A percentile compares a stretch with the other conserved stretches of the same genome.
phyloP scores from a whole-genome alignment of 2,797 vertebrate genomes.

The Octomys mimax region DNA sequence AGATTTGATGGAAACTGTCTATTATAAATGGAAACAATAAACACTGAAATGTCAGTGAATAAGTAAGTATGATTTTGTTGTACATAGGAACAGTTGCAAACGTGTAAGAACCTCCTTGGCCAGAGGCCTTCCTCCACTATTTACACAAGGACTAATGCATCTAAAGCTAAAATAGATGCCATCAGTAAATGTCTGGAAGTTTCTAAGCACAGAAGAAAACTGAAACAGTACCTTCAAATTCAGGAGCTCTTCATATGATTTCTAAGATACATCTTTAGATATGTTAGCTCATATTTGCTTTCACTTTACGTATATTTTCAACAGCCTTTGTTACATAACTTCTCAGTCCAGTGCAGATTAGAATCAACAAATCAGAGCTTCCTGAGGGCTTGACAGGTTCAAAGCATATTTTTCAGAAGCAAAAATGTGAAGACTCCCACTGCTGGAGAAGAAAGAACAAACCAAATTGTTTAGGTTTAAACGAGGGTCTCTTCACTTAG shows the following conservation, averaged over 20 bases:
- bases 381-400: constrained; percentile 7
- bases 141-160: background rate
- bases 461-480: background rate
- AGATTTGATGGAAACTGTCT: background rate
- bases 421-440: constrained; percentile 37
- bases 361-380: constrained; percentile 55
- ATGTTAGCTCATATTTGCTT: constrained; percentile 55
- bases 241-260: background rate
- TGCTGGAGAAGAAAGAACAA: background rate
- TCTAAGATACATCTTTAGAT: constrained; percentile 58
- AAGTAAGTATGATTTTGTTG: background rate
- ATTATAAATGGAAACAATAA: background rate
- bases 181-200: background rate
- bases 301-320: constrained; percentile 49
- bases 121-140: background rate
- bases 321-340: constrained; percentile 67
- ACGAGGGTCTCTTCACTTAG: background rate
- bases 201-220: constrained; percentile 44
- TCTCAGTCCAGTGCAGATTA: constrained; percentile 58
- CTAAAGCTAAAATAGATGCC: background rate
- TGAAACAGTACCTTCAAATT: constrained; percentile 42
- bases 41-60: background rate
- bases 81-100: background rate
- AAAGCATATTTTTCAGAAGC: background rate
- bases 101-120: background rate